Base-by-base conservation (phyloP, 2,888 invertebrate genomes). In the Ophonus ardosiacus region DNA sequence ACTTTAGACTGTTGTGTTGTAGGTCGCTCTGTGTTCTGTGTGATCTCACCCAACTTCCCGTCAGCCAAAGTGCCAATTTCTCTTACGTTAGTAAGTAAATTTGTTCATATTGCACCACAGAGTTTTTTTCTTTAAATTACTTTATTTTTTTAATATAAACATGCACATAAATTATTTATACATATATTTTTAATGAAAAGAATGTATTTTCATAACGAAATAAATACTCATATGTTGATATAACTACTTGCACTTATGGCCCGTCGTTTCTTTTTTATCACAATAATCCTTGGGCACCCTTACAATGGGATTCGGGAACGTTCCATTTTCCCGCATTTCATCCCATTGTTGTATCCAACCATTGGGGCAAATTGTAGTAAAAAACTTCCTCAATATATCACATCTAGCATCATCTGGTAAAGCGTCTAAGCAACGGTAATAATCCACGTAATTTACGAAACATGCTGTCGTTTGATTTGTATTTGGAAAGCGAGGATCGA, bases 401-500 rank as follows among this genome's bases (percentile, higher is more conserved):
- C 95, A 96, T 15, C 94, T 93, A 79, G 92, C 92, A 82, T 88
- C 86, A 10, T 87, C 85, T 84, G 31, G 8, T 65, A 86, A 57
- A 78, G 84, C 13, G 56, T 85, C 85, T 51, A 76, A 6, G 84
- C 89, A 89, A 85, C 87, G 87, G 51, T 88, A 87, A 80, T 88
- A 89, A 86, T 89, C 89, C 7, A 86, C 61, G 83, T 87, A 89
- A 87, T 88, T 88, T 63, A 86, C 85, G 68, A 86, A 89, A 74
- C 89, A 89, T 61, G 87, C 86, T 94, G 95, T 96, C 31, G 97
- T 96, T 91, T 97, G 96, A 92, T 98, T 97, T 91, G 93, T 93
- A 92, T 98, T 98, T 88, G 98, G 98, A 92, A 98, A 98, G 89
- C 98, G 94, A 89, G 98, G 96, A 93, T 98, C 98, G 91, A 96